Evolutionary conservation across 2,797 vertebrate genomes (phyloP).

Genomic region (Tokudaia tokunoshimensis): DNA sequence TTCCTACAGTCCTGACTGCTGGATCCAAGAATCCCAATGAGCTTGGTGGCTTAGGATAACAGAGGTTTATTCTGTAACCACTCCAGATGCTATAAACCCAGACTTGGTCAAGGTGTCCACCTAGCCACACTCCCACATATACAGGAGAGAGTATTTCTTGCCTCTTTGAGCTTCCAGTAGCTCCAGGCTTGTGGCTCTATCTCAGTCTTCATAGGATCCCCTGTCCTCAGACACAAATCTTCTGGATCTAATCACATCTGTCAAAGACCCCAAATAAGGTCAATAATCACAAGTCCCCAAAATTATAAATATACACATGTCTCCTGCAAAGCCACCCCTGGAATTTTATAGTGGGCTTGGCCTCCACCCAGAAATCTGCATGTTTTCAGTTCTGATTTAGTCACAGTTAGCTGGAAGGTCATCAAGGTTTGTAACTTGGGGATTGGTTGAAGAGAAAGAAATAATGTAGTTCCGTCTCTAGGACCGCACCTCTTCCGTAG

Average conservation of each 20-base stretch:
- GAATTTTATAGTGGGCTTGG: fast-evolving
- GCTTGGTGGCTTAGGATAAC: not conserved
- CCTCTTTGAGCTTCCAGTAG: not conserved
- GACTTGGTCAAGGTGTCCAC: not conserved
- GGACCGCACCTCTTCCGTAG: conserved; percentile 71
- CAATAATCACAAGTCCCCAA: too few species aligned
- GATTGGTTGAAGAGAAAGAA: conserved; percentile 38
- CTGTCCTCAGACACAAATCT: not conserved
- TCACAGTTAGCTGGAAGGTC: not conserved
- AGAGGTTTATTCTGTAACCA: not conserved
- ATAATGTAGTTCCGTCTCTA: conserved; percentile 39
- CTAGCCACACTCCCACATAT: fast-evolving
- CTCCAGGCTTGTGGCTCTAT: fast-evolving
- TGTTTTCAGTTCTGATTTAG: not conserved
- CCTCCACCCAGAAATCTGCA: not conserved
- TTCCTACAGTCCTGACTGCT: not conserved
- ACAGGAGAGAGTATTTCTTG: not conserved
- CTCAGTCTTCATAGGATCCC: not conserved
- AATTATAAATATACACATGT: fast-evolving
- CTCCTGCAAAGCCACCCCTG: not conserved
- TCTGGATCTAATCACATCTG: not conserved
- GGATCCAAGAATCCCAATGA: not conserved
- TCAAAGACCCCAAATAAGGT: not conserved
- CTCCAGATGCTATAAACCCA: not conserved
- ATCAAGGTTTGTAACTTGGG: not conserved